phyloP scores from a whole-genome alignment of 2,888 invertebrate genomes.

The Seira sanloemensis region DNA sequence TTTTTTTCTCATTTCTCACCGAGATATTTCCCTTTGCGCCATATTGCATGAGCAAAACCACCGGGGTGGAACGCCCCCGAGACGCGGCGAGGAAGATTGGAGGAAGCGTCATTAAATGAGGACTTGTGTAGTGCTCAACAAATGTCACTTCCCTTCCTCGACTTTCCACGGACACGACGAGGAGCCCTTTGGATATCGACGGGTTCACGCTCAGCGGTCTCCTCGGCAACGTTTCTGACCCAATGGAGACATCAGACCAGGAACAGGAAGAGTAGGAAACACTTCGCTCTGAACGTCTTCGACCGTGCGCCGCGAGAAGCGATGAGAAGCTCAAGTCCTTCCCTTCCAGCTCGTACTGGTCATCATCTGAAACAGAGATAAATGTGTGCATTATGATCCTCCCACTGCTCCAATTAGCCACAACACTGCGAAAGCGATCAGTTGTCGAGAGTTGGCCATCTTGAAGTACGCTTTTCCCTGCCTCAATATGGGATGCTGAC shows the following conservation, averaged over 20 bases:
- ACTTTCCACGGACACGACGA: constrained; percentile 73
- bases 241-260: constrained; percentile 73
- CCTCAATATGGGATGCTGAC: no score
- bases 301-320: constrained; percentile 73
- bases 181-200: constrained; percentile 72
- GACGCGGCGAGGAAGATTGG: constrained; percentile 80
- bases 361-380: constrained; percentile 69
- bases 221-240: constrained; percentile 72
- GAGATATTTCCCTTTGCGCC: constrained; percentile 76
- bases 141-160: constrained; percentile 74
- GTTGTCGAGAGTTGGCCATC: no score
- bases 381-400: no score
- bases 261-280: constrained; percentile 74
- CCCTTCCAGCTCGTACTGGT: constrained; percentile 73
- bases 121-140: constrained; percentile 77
- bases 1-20: constrained; percentile 62
- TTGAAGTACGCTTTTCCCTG: no score
- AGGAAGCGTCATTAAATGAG: constrained; percentile 78
- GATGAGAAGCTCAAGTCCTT: constrained; percentile 74
- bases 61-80: constrained; percentile 78
- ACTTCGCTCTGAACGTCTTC: constrained; percentile 72
- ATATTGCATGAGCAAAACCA: constrained; percentile 78
- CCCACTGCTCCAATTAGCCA: neutral
- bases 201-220: constrained; percentile 73
- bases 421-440: no score